Evolutionary conservation across 2,888 invertebrate genomes (phyloP), one percentile per base, ranked within the genome.

Genomic region (Girardia tigrina): DNA sequence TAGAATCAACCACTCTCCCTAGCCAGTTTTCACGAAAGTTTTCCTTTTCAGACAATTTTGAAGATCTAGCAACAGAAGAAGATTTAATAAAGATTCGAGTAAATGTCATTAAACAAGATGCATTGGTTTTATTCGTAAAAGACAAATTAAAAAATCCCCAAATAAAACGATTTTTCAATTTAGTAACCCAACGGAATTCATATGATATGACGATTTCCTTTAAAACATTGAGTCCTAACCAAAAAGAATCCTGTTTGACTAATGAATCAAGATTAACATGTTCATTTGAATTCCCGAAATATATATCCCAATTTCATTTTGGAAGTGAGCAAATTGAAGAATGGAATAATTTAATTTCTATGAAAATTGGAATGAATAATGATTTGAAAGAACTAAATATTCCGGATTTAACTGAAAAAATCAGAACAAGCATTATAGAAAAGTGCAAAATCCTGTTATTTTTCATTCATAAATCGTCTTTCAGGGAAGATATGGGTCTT

Each of bases 111-210:
- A 56, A 56, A 56, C 56, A 56, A 56, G 56, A 56, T 12, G 56
- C 56, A 20, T 56, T 56, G n/a, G 4, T 16, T 12, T 56, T 56
- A 56, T 56, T 56, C 23, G 56, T 56, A 6, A 56, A 56, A 56
- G 56, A 56, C n/a, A 56, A 56, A 56, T 8, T 56, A 16, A 12
- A 20, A 2, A 56, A 56, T 56, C 56, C 56, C 4, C 56, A 56
- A 56, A 56, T 56, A 12, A 56, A 56, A 56, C 4, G 56, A 56
- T 56, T 56, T 56, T 56, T 56, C n/a, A 23, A 56, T 56, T 56
- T 56, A 12, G n/a, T 56, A 12, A 20, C 56, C 4, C 20, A 56
- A 56, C 23, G 20, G n/a, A 56, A 56, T 20, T 20, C 8, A 6
- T 20, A 56, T 20, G 56, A 56, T 12, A 20, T 56, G 23, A 12